phyloP scores from a whole-genome alignment of 1,140 invertebrate genomes.

The Neodiprion lecontei region DNA sequence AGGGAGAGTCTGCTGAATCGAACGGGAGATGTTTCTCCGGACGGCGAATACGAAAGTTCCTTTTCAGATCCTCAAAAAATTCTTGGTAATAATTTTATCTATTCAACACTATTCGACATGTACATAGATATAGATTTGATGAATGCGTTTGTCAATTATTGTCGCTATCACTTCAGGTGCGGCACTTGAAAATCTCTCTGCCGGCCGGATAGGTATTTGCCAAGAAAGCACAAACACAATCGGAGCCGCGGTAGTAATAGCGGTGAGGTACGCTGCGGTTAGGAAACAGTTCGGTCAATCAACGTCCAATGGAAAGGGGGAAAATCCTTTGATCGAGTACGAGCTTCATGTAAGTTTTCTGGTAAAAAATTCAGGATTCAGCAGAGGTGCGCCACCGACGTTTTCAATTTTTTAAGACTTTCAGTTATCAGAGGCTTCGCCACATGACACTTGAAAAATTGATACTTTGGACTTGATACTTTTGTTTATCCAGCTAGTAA shows the following conservation, averaged over 20 bases:
- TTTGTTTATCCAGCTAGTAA: no score
- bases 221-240: conserved; percentile 74
- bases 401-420: no score
- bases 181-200: conserved; percentile 70
- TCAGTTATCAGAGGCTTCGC: no score
- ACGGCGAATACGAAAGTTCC: conserved; percentile 75
- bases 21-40: conserved; percentile 69
- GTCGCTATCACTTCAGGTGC: conserved; percentile 47
- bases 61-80: conserved; percentile 80
- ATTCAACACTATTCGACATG: background rate
- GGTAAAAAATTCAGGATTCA: no score
- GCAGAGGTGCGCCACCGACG: no score
- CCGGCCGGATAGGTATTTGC: conserved; percentile 78
- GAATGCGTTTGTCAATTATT: no score
- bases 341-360: conserved; percentile 71
- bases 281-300: conserved; percentile 79
- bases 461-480: no score
- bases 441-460: no score
- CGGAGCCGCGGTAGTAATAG: conserved; percentile 78
- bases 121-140: no score
- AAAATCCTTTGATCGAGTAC: conserved; percentile 84
- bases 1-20: conserved; percentile 68
- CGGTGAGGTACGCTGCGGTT: conserved; percentile 80
- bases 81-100: conserved; percentile 59
- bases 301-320: conserved; percentile 57